Evolutionary conservation across 2,113 vertebrate genomes (phyloP).

Genomic region (Lepus americanus): DNA sequence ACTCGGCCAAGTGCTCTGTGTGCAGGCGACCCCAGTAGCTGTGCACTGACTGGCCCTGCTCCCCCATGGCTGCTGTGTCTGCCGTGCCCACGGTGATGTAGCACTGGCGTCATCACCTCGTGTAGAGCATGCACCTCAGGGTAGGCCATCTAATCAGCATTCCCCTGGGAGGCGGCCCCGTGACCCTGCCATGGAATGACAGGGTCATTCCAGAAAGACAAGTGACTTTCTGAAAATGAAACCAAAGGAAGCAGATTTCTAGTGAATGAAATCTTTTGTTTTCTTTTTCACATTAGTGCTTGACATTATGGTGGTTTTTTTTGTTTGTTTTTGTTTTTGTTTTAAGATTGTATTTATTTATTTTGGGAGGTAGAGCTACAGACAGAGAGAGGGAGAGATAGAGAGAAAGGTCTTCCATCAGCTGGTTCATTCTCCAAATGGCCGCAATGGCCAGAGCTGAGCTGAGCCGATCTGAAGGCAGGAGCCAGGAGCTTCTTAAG

Average conservation of each 20-base stretch:
- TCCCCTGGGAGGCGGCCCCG: neutral
- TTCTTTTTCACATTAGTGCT: neutral
- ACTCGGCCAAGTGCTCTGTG: neutral
- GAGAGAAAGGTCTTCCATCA: too few relatives aligned
- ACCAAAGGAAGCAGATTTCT: neutral
- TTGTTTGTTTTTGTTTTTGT: too few relatives aligned
- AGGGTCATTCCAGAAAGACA: too few relatives aligned
- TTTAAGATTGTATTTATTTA: too few relatives aligned
- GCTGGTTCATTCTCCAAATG: too few relatives aligned
- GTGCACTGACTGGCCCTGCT: neutral
- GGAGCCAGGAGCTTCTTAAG: too few relatives aligned
- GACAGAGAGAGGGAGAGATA: too few relatives aligned
- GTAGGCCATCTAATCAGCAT: neutral
- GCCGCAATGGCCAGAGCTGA: too few relatives aligned
- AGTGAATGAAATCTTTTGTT: conserved; percentile 27
- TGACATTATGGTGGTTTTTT: neutral
- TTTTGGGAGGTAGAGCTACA: too few relatives aligned
- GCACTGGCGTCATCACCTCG: neutral
- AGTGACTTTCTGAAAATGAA: neutral
- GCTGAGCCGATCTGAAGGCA: too few relatives aligned
- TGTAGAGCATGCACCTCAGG: too few relatives aligned
- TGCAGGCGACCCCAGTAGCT: neutral
- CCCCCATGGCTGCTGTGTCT: rapidly evolving
- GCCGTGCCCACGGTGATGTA: neutral
- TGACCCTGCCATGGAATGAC: neutral